These are phyloP conservation scores for Neodontobutis hainanensis DNA, from an alignment of 2,113 vertebrate species.

Conservation along the genomic window DNA sequence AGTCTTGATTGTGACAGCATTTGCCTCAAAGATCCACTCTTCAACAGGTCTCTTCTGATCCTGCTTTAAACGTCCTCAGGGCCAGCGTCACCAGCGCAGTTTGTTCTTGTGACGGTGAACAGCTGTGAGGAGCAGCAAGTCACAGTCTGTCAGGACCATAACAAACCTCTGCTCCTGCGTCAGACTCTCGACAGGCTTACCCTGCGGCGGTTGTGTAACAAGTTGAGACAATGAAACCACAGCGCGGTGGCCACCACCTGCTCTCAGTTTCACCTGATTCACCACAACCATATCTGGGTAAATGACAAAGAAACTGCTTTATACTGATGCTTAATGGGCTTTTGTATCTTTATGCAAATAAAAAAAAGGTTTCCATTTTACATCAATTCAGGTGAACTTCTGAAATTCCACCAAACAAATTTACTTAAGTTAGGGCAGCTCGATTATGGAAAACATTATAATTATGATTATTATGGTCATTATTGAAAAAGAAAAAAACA, in stretches of 20 bases:
- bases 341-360: too few species aligned
- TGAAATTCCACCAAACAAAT: too few species aligned
- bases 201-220: constrained; percentile 59
- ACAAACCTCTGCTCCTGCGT: constrained; percentile 61
- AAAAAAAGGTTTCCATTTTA: too few species aligned
- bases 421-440: too few species aligned
- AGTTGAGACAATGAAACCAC: constrained; percentile 62
- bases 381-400: too few species aligned
- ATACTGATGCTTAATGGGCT: too few species aligned
- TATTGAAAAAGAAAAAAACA: too few species aligned
- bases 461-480: too few species aligned
- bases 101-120: constrained; percentile 39
- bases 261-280: constrained; percentile 66
- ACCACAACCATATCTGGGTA: constrained; percentile 16
- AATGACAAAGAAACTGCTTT: constrained; percentile 1
- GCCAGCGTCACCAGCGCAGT: constrained; percentile 23
- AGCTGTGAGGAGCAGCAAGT: constrained; percentile 64
- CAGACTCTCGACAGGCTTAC: constrained; percentile 54
- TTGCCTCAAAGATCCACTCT: background rate
- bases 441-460: too few species aligned
- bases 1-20: background rate
- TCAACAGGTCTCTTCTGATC: constrained; percentile 8
- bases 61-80: constrained; percentile 14
- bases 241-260: constrained; percentile 45
- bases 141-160: constrained; percentile 64